Base-by-base conservation (phyloP, 2,113 vertebrate species). In the Garra rufa region DNA sequence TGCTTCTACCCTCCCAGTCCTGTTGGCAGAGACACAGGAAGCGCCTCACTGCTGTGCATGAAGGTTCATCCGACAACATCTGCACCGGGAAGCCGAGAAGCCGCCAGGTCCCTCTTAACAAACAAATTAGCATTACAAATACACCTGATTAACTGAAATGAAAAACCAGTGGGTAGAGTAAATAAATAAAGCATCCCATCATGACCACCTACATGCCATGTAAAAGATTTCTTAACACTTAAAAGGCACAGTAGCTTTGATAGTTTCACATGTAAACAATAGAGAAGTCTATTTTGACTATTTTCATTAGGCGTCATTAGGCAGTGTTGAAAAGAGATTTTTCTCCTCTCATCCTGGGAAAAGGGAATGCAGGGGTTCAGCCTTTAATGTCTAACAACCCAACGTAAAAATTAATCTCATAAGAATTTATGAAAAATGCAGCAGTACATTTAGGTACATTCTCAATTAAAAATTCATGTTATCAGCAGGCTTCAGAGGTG, bases 401-500 rank as follows among this genome's bases (percentile, higher is more conserved):
- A 86, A 87, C 87, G 88, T 91, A 87, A 90, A 92, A 91, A 90
- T 90, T 44, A 86, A 85, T 90, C 82, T 86, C 82, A 77, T 81
- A 79, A 84, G 87, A 88, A 88, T 87, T 89, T 88, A 82, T 90
- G 91, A 76, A 88, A 89, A 89, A 92, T 90, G 88, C 87, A 85
- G 86, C 65, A 87, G 87, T 87, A 89, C 84, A 87, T 88, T 90
- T 89, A 89, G 90, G 83, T 90, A 89, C 86, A 81, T 89, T 87
- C 83, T 57, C 69, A 67, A 91, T 93, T 90, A 93, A 92, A 93
- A 88, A 92, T 92, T 88, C 67, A 92, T 92, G 85, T 81, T 69
- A 48, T 82, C 75, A 83, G 87, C 83, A 88, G 89, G 86, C 86
- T 87, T 90, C 83, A 65, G 87, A 88, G 83, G 83, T 88, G 87